Percentiles rank a stretch among this genome's conserved stretches.
phyloP scores from a whole-genome alignment of 2,797 vertebrate genomes.

The Tokudaia tokunoshimensis region DNA sequence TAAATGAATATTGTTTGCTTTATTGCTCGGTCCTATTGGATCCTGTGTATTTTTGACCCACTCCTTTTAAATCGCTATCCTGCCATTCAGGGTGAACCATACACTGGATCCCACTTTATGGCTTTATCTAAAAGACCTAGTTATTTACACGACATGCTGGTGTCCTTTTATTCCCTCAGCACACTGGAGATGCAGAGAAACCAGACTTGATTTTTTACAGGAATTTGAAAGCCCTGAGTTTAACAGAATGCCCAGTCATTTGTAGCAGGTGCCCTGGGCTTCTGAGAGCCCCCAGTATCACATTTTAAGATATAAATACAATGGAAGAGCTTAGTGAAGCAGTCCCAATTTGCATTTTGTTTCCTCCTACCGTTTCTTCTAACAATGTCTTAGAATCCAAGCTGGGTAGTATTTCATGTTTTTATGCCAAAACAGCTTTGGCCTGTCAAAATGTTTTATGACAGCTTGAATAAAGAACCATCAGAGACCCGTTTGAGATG shows the following conservation, averaged over 20 bases:
- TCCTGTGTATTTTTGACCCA: conserved; percentile 52
- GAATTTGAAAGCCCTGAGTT: conserved; percentile 76
- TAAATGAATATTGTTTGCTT: conserved; percentile 69
- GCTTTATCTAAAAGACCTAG: conserved; percentile 50
- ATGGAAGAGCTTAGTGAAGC: conserved; percentile 85
- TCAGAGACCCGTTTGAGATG: conserved; percentile 88
- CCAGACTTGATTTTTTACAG: conserved; percentile 77
- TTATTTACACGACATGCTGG: conserved; percentile 71
- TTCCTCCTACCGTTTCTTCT: conserved; percentile 87
- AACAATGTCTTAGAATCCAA: conserved; percentile 86
- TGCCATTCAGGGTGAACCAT: conserved; percentile 63
- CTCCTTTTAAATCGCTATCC: conserved; percentile 65
- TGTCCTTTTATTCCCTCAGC: conserved; percentile 77
- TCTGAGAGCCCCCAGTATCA: conserved; percentile 77
- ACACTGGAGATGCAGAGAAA: conserved; percentile 56
- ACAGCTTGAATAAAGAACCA: conserved; percentile 89
- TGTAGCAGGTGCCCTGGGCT: conserved; percentile 77
- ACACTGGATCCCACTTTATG: conserved; percentile 78
- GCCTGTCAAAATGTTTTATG: conserved; percentile 91
- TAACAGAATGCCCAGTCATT: conserved; percentile 83
- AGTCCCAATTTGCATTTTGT: conserved; percentile 88
- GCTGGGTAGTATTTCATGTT: conserved; percentile 86
- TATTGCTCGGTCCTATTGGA: conserved; percentile 43
- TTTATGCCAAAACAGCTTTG: conserved; percentile 88
- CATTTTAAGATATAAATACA: conserved; percentile 83